phyloP scores from a whole-genome alignment of 1,140 invertebrate species.

The Lepidurus packardi region DNA sequence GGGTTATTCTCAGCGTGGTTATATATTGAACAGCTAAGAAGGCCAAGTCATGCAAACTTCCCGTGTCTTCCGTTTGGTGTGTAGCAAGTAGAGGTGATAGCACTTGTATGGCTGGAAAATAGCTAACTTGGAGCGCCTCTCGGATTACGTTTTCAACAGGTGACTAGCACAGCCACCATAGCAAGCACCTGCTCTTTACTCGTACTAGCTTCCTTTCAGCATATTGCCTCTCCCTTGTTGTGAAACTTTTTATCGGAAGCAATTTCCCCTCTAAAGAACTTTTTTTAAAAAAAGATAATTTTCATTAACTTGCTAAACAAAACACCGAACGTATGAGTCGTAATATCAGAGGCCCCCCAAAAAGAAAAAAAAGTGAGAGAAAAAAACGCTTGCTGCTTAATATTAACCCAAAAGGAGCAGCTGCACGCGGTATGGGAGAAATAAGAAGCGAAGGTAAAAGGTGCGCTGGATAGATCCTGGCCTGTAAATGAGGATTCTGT shows the following conservation, averaged over 20 bases:
- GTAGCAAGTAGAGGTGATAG: constrained; percentile 3
- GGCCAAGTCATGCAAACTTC: constrained; percentile 2
- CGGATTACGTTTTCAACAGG: constrained; percentile 5
- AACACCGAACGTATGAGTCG: background rate
- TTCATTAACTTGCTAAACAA: background rate
- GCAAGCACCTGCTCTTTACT: constrained; percentile 15
- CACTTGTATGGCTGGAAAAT: constrained; percentile 14
- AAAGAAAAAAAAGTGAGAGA: background rate
- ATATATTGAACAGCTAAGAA: background rate
- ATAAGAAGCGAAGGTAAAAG: constrained; percentile 9
- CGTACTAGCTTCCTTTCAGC: constrained; percentile 17
- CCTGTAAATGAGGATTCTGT: constrained; percentile 18
- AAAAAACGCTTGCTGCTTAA: background rate
- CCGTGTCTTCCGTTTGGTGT: background rate
- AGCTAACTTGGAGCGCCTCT: constrained; percentile 12
- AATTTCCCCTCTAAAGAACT: background rate
- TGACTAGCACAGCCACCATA: background rate
- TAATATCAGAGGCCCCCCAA: background rate
- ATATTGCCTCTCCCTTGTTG: background rate
- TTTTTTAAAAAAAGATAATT: background rate
- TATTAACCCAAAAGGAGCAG: background rate
- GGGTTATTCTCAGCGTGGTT: background rate
- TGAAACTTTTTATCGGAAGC: constrained; percentile 6
- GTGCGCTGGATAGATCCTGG: constrained; percentile 1
- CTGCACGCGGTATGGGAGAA: background rate